Evolutionary conservation across 2,888 invertebrate species (phyloP).

Genomic region (Xiphydria camelus): DNA sequence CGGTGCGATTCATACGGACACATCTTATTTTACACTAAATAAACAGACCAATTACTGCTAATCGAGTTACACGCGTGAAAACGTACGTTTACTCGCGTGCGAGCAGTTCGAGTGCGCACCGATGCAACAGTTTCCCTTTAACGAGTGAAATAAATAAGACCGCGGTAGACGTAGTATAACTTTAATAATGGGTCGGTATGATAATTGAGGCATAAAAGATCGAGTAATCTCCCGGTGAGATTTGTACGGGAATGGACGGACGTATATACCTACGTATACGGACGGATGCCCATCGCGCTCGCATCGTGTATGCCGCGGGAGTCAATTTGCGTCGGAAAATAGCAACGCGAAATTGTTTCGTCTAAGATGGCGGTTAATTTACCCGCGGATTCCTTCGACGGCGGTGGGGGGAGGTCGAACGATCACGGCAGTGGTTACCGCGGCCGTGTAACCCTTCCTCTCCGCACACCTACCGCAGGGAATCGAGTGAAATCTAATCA

Average conservation of each 20-base stretch:
- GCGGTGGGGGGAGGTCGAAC: constrained; percentile 8
- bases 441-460: no score
- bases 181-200: constrained; percentile 42
- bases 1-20: no score
- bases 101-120: no score
- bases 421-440: no score
- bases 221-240: constrained; percentile 36
- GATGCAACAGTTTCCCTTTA: no score
- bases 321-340: constrained; percentile 44
- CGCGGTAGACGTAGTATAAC: constrained; percentile 19
- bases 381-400: constrained; percentile 31
- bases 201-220: constrained; percentile 49
- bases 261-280: background rate
- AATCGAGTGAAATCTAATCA: no score
- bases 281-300: constrained; percentile 20
- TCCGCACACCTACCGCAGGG: no score
- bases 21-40: no score
- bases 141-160: constrained; percentile 1
- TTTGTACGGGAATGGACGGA: constrained; percentile 17
- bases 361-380: constrained; percentile 42
- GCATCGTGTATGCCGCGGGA: constrained; percentile 29
- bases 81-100: no score
- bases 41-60: no score
- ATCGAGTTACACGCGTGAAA: no score
- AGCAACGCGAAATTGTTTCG: constrained; percentile 44